Evolutionary conservation across 1,140 invertebrate genomes (phyloP), one percentile per base, ranked within the genome.

Genomic region (Drosophila albomicans): DNA sequence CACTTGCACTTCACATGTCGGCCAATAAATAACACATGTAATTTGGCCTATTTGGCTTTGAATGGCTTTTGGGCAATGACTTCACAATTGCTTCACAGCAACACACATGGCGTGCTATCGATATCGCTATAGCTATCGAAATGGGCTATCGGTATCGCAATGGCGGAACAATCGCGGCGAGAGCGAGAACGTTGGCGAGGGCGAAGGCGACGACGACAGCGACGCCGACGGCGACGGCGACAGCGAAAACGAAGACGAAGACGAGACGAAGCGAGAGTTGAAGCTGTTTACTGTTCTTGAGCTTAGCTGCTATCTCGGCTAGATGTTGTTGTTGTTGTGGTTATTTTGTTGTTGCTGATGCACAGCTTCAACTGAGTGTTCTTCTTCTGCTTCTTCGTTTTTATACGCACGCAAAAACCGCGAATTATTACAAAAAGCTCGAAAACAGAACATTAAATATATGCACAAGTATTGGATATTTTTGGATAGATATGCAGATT

Each of bases 221-320:
- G 59, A 28, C 20, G 20, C 20, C 20, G 20, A 25, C 35, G 8
- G 30, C 30, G 5, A 38, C 35, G 28, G 3, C 25, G 49, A 38
- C 28, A 13, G 32, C 20, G 46, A 35, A 38, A 28, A 35, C 59
- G 38, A 56, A 68, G 82, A 35, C 32, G 15, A 41, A 49, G 45
- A 16, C 25, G 45, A 32, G 49, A 15, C 30, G 41, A 35, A 13
- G 13, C 32, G 62, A 30, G 28, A 46, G 45, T 51, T 58, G 35
- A 72, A 77, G 82, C 77, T 87, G 82, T 82, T 82, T 87, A 86
- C 82, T 71, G 78, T 84, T 81, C 80, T 82, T 84, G 61, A 75
- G 79, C 66, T 74, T 62, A 79, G 80, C 69, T 80, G 78, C 58
- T 82, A 78, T 64, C 75, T 69, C 62, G n/a, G 56, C 25, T 56